Evolutionary conservation across 2,888 invertebrate species (phyloP), one percentile per base, ranked within the genome.

Genomic region (Lasioglossum leucozonium): DNA sequence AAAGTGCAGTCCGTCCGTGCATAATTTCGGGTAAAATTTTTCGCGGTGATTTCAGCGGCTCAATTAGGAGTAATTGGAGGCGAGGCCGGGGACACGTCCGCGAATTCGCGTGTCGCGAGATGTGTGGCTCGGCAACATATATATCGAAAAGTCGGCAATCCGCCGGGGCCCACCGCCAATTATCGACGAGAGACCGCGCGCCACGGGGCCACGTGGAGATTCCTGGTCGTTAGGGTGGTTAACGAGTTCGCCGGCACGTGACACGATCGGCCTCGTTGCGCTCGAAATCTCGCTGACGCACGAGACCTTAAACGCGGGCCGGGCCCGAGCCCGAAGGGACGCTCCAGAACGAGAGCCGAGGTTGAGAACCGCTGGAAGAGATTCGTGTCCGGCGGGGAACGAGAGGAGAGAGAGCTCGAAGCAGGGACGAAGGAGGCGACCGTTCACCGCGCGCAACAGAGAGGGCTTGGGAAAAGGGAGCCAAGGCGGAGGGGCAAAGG

Each of bases 241-340:
- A 93, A 93, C 93, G 93, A 93, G 93, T 93, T 91, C 89, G 90
- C 91, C 87, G 93, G 93, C 93, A 93, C 93, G 93, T 94, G 93
- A 93, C 93, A 91, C 88, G 87, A 77, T 83, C 79, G 81, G 78
- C 80, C 86, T 86, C 88, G 87, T 77, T 82, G 62, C 51, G 88
- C 81, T 83, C 85, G 88, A 85, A 81, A 85, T 86, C 87, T 82
- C 78, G 75, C n/a, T n/a, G 79, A 77, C 44, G 69, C 75, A 42
- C 71, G 84, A 78, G 76, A 75, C 65, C 40, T 51, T 75, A 75
- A 76, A 78, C 86, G 86, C 47, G 47, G 5, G 18, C 47, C 18
- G 47, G 47, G 18, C 55, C 55, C 11, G 26, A 26, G n/a, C 11
- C 47, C 37, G 10, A 37, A 34, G 65, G 72, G 18, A 76, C 22